These are phyloP conservation scores for Melipona beecheii DNA, from an alignment of 2,888 invertebrate species.

Conservation along the genomic window DNA sequence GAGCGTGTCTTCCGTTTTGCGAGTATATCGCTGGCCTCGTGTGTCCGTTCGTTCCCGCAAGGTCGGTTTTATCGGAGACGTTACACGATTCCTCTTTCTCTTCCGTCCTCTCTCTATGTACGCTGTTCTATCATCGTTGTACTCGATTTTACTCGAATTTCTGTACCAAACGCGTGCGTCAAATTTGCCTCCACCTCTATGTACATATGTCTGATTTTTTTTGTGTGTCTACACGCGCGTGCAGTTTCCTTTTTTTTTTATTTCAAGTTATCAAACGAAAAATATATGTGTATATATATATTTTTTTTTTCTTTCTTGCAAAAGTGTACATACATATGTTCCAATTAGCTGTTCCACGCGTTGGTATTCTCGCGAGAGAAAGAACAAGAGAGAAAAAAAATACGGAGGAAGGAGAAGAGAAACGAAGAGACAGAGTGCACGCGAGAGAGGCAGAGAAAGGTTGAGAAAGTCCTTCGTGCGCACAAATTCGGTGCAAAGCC, in stretches of 20 bases:
- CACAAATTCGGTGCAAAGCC: slow-evolving; percentile 53
- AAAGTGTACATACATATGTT: neutral
- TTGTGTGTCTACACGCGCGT: neutral
- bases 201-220: neutral
- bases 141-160: no score
- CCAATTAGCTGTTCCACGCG: neutral
- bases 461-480: slow-evolving; percentile 44
- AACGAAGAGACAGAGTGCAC: slow-evolving; percentile 36
- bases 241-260: neutral
- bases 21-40: slow-evolving; percentile 37
- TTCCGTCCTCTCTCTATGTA: slow-evolving; percentile 2
- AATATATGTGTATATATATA: neutral
- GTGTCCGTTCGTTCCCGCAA: slow-evolving; percentile 29
- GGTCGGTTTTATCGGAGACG: slow-evolving; percentile 4
- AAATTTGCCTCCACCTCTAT: neutral
- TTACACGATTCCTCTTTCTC: slow-evolving; percentile 19
- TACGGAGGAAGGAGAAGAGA: neutral
- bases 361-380: neutral
- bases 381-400: slow-evolving; percentile 19
- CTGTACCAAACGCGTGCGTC: neutral
- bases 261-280: no score
- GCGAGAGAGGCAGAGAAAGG: slow-evolving; percentile 53
- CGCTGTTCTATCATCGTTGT: no score
- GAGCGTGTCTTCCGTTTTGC: slow-evolving; percentile 44
- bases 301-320: neutral